Evolutionary conservation across 1,140 invertebrate genomes (phyloP), one percentile per base, ranked within the genome.

Genomic region (Cydia strobilella): DNA sequence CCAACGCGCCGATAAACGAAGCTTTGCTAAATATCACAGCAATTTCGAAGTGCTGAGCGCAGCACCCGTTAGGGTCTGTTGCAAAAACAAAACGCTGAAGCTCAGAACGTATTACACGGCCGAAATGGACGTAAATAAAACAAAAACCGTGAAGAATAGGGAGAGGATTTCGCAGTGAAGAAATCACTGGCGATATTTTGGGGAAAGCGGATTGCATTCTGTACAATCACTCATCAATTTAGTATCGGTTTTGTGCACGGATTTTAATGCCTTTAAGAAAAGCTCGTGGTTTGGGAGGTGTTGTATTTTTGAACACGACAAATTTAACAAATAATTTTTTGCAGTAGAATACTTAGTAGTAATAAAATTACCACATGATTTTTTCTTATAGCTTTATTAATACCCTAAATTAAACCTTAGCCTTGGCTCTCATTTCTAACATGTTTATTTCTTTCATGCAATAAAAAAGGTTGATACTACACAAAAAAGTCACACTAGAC

Each of bases 61-160:
- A 7, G 51, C 18, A n/a, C 18, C 51, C n/a, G 39, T 42, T 51
- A 51, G n/a, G 15, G 48, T 51, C 48, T 51, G 48, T 51, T n/a
- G 48, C 48, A 51, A 51, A 51, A 51, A 51, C 18, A 18, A 59
- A 59, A 23, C 51, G 18, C 51, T n/a, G 51, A 20, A 59, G n/a
- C 51, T 59, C 18, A 20, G 51, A 23, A 59, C 51, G 51, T 59
- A 59, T 59, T 59, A 59, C 51, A 10, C 51, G 51, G 51, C 18
- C n/a, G 18, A 59, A 59, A 20, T 59, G 18, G 18, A 20, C 51
- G 51, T 59, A 59, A 59, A 59, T 59, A 59, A 59, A 59, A 59
- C 51, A 59, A 20, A 59, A 59, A 9, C n/a, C 10, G n/a, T 4
- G 15, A 51, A 51, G 48, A 18, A 20, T 59, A 4, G 51, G 18